Evolutionary conservation across 2,797 vertebrate genomes (phyloP), one percentile per base, ranked within the genome.

Genomic region (Glossophaga mutica): DNA sequence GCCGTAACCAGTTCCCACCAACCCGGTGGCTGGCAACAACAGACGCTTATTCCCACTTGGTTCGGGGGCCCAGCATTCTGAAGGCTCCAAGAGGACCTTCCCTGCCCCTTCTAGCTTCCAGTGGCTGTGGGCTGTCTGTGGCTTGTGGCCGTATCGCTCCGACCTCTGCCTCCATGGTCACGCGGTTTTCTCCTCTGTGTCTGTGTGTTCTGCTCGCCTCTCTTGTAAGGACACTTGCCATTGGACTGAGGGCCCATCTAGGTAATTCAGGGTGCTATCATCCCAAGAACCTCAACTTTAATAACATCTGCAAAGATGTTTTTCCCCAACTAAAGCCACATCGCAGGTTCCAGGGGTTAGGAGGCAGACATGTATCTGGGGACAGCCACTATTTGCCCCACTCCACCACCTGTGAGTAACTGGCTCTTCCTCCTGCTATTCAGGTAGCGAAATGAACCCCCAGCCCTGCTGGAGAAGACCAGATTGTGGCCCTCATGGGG

Each of bases 211-310:
- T 83, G 73, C 65, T 62, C 74, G 22, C 77, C 22, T 73, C 68
- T 91, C 48, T 44, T 9, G 9, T 4, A 48, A 85, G 32, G 71
- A 87, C 42, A 26, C 26, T 39, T 22, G 16, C 34, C 81, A 26
- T 19, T 52, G 44, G 48, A 78, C 74, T 70, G 70, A 87, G 68
- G 34, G 68, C 55, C 42, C 90, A 59, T 44, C n/a, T 1, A 1
- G 22, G 42, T 70, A 52, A 90, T 18, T 71, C 48, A 52, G 46
- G 62, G 78, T 94, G 90, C 82, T 88, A 68, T 91, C n/a, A 68
- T 50, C 24, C 50, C 62, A 29, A 94, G 90, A 90, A 34, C 59
- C 37, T 90, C 65, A 46, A 62, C 77, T 62, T 70, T 32, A 85
- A 57, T 95, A 86, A 62, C 22, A 70, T 67, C 37, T 81, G 39